phyloP scores from a whole-genome alignment of 2,888 invertebrate genomes.

The Pyrrhia umbra region DNA sequence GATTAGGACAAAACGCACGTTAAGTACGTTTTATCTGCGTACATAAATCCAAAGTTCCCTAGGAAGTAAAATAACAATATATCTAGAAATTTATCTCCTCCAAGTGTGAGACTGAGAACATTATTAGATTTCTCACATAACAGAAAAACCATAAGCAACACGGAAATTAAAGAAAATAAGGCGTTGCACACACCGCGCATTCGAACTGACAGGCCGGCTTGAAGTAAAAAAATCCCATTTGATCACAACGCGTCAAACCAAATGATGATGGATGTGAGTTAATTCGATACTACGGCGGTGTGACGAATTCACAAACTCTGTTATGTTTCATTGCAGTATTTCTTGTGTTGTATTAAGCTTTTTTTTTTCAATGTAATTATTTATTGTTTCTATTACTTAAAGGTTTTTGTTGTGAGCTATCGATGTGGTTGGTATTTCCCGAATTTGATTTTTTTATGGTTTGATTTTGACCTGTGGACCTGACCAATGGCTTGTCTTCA shows the following conservation, averaged over 20 bases:
- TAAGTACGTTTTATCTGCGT: too few relatives aligned
- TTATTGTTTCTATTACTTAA: slow-evolving; percentile 59
- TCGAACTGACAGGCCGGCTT: slow-evolving; percentile 60
- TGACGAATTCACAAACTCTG: slow-evolving; percentile 69
- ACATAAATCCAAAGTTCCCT: too few relatives aligned
- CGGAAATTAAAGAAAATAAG: slow-evolving; percentile 63
- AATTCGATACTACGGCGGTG: slow-evolving; percentile 60
- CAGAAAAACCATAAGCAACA: slow-evolving; percentile 57
- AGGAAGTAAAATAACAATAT: too few relatives aligned
- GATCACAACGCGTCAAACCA: slow-evolving; percentile 76
- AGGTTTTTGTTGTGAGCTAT: slow-evolving; percentile 18
- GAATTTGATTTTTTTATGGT: too few relatives aligned
- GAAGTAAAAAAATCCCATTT: slow-evolving; percentile 73
- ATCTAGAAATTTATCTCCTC: background rate
- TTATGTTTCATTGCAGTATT: slow-evolving; percentile 52
- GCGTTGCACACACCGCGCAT: slow-evolving; percentile 65
- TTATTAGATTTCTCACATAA: slow-evolving; percentile 46
- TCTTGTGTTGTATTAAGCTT: slow-evolving; percentile 37
- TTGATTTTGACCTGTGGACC: too few relatives aligned
- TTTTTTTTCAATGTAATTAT: slow-evolving; percentile 56
- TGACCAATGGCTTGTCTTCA: too few relatives aligned
- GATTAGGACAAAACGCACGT: too few relatives aligned
- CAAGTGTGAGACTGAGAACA: slow-evolving; percentile 26
- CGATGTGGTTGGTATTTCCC: background rate
- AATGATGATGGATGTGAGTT: slow-evolving; percentile 79